Percentiles rank a stretch among this genome's conserved stretches.
Evolutionary conservation across 2,113 vertebrate genomes (phyloP).

Genomic region (Nerophis lumbriciformis): DNA sequence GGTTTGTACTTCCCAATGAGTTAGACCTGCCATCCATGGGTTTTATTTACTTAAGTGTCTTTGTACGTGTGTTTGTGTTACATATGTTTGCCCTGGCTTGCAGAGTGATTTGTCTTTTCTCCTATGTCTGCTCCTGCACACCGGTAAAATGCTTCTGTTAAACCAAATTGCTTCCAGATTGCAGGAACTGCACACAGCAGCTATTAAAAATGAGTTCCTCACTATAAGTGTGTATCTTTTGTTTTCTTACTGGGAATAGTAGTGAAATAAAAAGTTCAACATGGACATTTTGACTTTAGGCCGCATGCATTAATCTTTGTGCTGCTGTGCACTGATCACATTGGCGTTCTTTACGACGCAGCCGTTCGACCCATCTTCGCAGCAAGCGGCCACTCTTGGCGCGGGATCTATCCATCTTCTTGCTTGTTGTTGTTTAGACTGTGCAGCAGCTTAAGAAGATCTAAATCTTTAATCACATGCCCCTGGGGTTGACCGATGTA

Average conservation of each 20-base stretch:
- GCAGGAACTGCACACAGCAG: conserved; percentile 25
- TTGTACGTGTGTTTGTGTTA: conserved; percentile 27
- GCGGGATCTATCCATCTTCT: conserved; percentile 58
- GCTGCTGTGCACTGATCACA: conserved; percentile 28
- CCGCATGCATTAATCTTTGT: conserved; percentile 1
- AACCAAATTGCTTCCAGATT: conserved; percentile 63
- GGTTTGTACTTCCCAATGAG: conserved; percentile 33
- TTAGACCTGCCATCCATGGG: conserved; percentile 42
- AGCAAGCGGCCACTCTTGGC: conserved; percentile 2
- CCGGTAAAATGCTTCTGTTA: conserved; percentile 62
- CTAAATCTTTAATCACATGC: conserved; percentile 67
- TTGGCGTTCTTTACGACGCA: conserved; percentile 20
- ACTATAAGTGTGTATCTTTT: conserved; percentile 25
- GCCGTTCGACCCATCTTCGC: neutral
- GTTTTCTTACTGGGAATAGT: conserved; percentile 3
- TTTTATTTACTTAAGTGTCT: conserved; percentile 53
- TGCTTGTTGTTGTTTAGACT: conserved; percentile 61
- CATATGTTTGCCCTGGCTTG: conserved; percentile 57
- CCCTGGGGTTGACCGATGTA: conserved; percentile 58
- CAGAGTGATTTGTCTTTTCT: conserved; percentile 66
- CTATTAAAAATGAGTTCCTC: conserved; percentile 55
- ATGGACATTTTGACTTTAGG: conserved; percentile 19
- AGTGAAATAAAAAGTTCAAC: conserved; percentile 54
- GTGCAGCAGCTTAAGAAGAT: conserved; percentile 54
- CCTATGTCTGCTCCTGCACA: conserved; percentile 45